Conservation (phyloP, 2,113 vertebrate genomes). For the Bucco capensis region DNA sequence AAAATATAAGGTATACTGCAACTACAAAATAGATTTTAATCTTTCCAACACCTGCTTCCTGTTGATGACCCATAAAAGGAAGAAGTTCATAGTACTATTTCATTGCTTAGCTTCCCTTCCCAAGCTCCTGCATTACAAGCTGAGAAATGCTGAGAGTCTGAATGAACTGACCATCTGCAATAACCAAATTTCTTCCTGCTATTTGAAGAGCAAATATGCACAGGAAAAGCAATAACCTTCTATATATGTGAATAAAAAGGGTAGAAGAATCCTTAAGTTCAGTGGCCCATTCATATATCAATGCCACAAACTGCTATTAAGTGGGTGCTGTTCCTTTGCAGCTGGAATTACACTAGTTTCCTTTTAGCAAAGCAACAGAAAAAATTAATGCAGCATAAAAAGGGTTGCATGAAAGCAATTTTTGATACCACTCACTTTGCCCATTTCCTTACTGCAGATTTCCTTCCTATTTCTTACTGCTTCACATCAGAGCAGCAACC, state of each 20-base stretch:
- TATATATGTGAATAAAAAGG: not conserved
- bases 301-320: not conserved
- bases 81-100: not conserved
- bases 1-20: not conserved
- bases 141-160: not conserved
- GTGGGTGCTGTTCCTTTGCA: not conserved
- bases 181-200: not conserved
- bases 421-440: not conserved
- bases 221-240: not conserved
- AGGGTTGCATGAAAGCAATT: not conserved
- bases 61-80: not conserved
- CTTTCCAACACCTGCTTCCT: not conserved
- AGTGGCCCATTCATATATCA: not conserved
- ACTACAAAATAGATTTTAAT: conserved; percentile 5
- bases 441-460: not conserved
- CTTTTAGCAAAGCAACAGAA: not conserved
- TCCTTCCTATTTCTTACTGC: not conserved
- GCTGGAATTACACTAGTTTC: not conserved
- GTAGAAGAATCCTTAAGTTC: not conserved
- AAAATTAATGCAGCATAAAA: not conserved
- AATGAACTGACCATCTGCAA: not conserved
- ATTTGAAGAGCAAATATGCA: not conserved
- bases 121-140: not conserved
- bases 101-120: not conserved
- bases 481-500: not conserved